A percentile compares a stretch with the other conserved stretches of the same genome.
phyloP scores from a whole-genome alignment of 2,888 invertebrate genomes.

The Laothoe populi region DNA sequence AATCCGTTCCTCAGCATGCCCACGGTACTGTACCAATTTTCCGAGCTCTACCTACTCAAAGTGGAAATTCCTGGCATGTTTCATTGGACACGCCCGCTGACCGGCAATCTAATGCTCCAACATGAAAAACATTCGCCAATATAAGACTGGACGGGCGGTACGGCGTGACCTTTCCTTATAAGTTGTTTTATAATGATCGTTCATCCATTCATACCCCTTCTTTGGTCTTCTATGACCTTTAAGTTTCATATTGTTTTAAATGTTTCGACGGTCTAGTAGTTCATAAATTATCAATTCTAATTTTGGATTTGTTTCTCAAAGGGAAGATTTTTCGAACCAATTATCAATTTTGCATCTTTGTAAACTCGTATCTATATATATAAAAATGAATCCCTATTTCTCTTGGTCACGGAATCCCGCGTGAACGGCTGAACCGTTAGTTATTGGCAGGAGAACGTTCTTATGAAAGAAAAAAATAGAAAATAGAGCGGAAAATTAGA shows the following conservation, averaged over 20 bases:
- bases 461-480: too few species aligned
- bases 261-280: background rate
- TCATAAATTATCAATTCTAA: background rate
- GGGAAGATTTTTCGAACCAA: too few species aligned
- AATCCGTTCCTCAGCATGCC: slow-evolving; percentile 12
- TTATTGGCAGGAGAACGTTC: too few species aligned
- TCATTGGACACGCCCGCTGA: slow-evolving; percentile 54
- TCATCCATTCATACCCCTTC: slow-evolving; percentile 15
- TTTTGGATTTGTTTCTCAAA: background rate
- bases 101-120: slow-evolving; percentile 56
- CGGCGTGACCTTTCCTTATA: slow-evolving; percentile 26
- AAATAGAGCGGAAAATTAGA: too few species aligned
- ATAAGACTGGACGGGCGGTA: slow-evolving; percentile 35
- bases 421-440: too few species aligned
- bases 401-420: too few species aligned
- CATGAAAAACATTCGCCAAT: slow-evolving; percentile 60
- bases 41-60: slow-evolving; percentile 55
- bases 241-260: background rate
- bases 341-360: too few species aligned
- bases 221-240: background rate
- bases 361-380: too few species aligned
- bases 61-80: slow-evolving; percentile 66
- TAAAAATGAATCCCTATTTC: too few species aligned
- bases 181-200: slow-evolving; percentile 22
- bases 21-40: slow-evolving; percentile 41